Conservation (phyloP, 2,113 vertebrate species). For the Psittacula cyanocephala region DNA sequence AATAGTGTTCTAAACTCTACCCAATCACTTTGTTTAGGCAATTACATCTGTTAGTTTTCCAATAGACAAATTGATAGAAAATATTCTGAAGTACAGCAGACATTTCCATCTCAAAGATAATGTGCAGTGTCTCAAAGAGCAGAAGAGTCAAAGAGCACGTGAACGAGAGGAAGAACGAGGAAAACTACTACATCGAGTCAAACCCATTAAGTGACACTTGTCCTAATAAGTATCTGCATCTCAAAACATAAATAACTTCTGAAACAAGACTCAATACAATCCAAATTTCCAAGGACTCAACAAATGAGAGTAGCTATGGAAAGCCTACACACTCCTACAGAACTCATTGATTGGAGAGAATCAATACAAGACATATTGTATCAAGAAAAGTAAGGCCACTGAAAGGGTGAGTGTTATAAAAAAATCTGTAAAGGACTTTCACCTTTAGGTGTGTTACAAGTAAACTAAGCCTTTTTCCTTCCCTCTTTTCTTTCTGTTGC, state of each 20-base stretch:
- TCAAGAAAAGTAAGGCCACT: not conserved
- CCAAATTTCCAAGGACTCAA: not conserved
- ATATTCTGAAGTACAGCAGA: not conserved
- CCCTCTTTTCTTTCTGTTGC: not conserved
- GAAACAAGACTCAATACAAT: not conserved
- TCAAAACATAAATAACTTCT: not conserved
- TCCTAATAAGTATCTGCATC: not conserved
- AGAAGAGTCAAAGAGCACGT: accelerated
- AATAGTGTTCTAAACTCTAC: not conserved
- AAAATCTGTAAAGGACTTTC: not conserved
- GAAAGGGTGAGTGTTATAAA: not conserved
- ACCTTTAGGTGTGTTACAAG: not conserved
- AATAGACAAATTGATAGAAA: not conserved
- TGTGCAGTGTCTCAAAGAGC: not conserved
- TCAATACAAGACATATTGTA: not conserved
- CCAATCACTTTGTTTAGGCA: not conserved
- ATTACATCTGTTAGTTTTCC: not conserved
- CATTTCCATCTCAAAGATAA: not conserved
- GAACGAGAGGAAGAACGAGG: not conserved
- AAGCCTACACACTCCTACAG: not conserved
- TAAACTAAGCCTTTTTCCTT: not conserved
- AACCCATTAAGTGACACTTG: not conserved
- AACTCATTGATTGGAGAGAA: not conserved
- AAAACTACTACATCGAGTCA: not conserved
- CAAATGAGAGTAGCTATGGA: not conserved